phyloP scores from a whole-genome alignment of 2,113 vertebrate genomes.

The Calidris pugnax region DNA sequence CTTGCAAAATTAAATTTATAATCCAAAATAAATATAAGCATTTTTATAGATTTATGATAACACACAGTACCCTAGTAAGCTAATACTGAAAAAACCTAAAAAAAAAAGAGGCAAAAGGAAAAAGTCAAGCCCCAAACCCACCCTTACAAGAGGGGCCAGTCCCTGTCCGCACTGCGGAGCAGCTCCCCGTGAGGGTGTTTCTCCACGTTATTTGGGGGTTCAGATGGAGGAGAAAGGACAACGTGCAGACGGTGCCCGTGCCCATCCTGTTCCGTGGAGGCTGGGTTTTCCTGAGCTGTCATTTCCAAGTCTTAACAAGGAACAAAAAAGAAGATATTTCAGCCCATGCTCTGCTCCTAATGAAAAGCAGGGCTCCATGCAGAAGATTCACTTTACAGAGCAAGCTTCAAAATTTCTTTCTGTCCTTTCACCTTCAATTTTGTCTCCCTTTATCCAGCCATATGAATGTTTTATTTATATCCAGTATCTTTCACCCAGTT shows the following conservation, averaged over 20 bases:
- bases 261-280: fast-evolving
- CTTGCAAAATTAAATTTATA: background rate
- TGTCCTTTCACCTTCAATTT: background rate
- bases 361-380: background rate
- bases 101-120: background rate
- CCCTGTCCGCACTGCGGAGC: background rate
- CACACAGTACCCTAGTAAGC: background rate
- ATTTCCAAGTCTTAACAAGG: background rate
- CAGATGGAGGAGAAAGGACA: background rate
- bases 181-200: background rate
- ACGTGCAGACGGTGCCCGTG: fast-evolving
- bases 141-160: fast-evolving
- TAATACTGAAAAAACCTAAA: too few relatives aligned
- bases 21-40: background rate
- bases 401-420: background rate
- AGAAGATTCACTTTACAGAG: background rate
- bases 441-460: background rate
- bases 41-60: background rate
- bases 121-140: background rate
- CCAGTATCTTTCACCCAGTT: background rate
- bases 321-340: background rate
- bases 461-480: background rate
- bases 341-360: background rate
- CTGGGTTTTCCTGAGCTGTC: background rate
- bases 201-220: background rate